Evolutionary conservation across 2,113 vertebrate genomes (phyloP).

Genomic region (Cochlearius cochlearius): DNA sequence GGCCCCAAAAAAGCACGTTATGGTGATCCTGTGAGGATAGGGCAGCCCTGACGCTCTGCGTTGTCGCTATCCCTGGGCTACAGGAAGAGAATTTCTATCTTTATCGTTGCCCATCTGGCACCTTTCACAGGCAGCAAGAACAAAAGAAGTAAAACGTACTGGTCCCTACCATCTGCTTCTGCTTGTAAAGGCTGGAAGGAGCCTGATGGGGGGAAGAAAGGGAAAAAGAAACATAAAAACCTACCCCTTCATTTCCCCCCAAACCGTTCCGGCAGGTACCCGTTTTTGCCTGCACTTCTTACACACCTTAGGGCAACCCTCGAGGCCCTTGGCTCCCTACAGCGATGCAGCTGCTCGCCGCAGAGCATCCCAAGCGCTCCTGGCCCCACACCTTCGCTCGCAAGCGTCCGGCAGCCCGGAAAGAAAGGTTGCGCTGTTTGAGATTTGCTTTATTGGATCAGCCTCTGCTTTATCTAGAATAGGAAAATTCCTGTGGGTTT

Average conservation of each 20-base stretch:
- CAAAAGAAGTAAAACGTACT: conserved; percentile 37
- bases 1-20: not conserved
- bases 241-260: not conserved
- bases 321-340: not conserved
- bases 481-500: conserved; percentile 64
- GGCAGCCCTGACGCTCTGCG: not conserved
- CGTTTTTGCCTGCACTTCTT: not conserved
- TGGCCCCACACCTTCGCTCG: not conserved
- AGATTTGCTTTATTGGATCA: conserved; percentile 4
- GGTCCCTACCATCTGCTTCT: conserved; percentile 50
- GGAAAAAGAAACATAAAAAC: not conserved
- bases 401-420: not conserved
- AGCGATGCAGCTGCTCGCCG: not conserved
- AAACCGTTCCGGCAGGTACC: not conserved
- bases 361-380: not conserved
- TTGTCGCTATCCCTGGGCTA: not conserved
- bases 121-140: conserved; percentile 52
- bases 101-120: conserved; percentile 51
- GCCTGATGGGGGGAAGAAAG: not conserved
- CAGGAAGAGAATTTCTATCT: conserved; percentile 48
- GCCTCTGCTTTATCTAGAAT: conserved; percentile 26
- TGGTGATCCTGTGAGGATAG: not conserved
- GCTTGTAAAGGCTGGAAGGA: conserved; percentile 5
- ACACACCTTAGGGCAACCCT: not conserved
- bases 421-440: not conserved